phyloP scores from a whole-genome alignment of 2,113 vertebrate species.

The Cavia porcellus region DNA sequence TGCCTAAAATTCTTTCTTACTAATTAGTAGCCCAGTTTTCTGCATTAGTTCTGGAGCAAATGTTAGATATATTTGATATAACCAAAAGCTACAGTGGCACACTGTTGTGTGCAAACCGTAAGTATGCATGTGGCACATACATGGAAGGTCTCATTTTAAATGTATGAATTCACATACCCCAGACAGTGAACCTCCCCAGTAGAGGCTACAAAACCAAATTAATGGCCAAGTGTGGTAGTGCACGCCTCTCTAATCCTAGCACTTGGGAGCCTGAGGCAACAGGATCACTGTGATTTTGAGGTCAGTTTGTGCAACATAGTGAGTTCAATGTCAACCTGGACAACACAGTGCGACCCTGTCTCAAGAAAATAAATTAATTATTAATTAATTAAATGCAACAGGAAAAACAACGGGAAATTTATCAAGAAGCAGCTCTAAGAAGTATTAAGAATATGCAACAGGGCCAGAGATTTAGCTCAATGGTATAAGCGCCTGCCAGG shows the following conservation, averaged over 20 bases:
- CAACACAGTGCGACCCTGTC: not conserved
- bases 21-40: constrained; percentile 34
- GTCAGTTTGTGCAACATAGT: not conserved
- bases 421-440: constrained; percentile 65
- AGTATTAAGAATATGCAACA: constrained; percentile 41
- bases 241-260: not conserved
- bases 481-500: too few species aligned
- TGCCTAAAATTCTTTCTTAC: constrained; percentile 42
- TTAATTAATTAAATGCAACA: constrained; percentile 37
- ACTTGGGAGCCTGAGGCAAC: not conserved
- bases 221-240: not conserved
- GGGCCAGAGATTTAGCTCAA: too few species aligned
- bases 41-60: constrained; percentile 32
- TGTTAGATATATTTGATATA: constrained; percentile 19
- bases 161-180: not conserved
- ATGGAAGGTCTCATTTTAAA: constrained; percentile 1
- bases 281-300: not conserved
- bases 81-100: constrained; percentile 30
- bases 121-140: constrained; percentile 21
- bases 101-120: not conserved
- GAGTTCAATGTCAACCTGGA: not conserved
- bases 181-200: not conserved
- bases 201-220: constrained; percentile 64
- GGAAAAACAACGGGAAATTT: constrained; percentile 65
- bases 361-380: not conserved